Percentiles rank a stretch among this genome's conserved stretches.
Evolutionary conservation across 2,113 vertebrate species (phyloP).

Genomic region (Dendrocopos noguchii): DNA sequence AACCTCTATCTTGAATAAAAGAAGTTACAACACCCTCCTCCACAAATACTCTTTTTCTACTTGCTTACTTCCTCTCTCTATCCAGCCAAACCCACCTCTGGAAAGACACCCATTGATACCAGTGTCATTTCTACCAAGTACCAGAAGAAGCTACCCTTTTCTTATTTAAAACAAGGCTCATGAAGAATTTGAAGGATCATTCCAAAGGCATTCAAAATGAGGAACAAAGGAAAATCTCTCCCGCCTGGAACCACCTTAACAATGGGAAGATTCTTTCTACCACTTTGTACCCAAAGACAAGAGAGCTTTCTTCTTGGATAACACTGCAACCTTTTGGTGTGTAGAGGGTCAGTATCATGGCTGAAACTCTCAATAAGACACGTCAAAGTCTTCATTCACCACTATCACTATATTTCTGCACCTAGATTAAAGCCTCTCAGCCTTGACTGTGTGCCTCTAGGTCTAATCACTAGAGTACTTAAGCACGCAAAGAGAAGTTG

Average conservation of each 20-base stretch:
- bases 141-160: neutral
- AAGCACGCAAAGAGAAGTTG: neutral
- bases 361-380: neutral
- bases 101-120: neutral
- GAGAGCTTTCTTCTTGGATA: neutral
- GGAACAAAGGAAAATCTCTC: neutral
- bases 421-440: neutral
- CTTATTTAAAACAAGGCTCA: neutral
- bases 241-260: neutral
- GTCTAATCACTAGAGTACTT: neutral
- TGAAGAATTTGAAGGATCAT: neutral
- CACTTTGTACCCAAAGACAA: neutral
- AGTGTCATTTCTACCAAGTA: neutral
- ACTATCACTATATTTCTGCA: neutral
- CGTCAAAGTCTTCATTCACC: neutral
- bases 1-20: constrained; percentile 17
- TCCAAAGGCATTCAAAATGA: neutral
- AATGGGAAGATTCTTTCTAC: neutral
- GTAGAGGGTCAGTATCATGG: neutral
- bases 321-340: neutral
- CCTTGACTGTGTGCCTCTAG: neutral
- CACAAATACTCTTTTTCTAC: constrained; percentile 1
- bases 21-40: neutral
- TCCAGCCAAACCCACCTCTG: neutral
- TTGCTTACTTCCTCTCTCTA: neutral